Percentiles rank a stretch among this genome's conserved stretches.
Evolutionary conservation across 2,797 vertebrate species (phyloP).

Genomic region (Nyctalus aviator): DNA sequence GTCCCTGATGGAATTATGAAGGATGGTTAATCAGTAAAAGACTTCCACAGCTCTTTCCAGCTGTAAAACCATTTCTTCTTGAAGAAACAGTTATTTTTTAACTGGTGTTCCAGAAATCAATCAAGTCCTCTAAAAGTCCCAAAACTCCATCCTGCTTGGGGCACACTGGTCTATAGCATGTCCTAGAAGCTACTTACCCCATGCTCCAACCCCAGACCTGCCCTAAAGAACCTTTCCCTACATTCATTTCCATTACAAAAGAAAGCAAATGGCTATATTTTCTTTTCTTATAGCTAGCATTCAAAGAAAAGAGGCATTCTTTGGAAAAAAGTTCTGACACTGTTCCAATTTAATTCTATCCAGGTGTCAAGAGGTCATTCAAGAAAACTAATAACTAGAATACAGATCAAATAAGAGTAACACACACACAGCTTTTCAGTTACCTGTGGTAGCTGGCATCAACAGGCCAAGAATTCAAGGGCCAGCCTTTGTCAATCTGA

Average conservation of each 20-base stretch:
- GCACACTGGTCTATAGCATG: neutral
- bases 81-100: neutral
- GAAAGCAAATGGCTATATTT: neutral
- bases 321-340: neutral
- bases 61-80: neutral
- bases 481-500: neutral
- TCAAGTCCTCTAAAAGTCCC: neutral
- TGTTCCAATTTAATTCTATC: neutral
- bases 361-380: neutral
- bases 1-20: neutral
- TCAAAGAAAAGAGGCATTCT: neutral
- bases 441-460: neutral
- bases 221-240: neutral
- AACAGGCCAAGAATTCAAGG: neutral
- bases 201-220: accelerated
- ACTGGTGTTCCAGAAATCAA: neutral
- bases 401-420: neutral
- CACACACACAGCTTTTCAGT: neutral
- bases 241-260: neutral
- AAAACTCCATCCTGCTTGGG: neutral
- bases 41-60: neutral
- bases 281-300: neutral
- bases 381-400: slow-evolving; percentile 3
- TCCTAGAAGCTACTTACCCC: neutral
- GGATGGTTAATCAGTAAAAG: neutral